phyloP scores from a whole-genome alignment of 2,888 invertebrate genomes.

The Phortica okadai region DNA sequence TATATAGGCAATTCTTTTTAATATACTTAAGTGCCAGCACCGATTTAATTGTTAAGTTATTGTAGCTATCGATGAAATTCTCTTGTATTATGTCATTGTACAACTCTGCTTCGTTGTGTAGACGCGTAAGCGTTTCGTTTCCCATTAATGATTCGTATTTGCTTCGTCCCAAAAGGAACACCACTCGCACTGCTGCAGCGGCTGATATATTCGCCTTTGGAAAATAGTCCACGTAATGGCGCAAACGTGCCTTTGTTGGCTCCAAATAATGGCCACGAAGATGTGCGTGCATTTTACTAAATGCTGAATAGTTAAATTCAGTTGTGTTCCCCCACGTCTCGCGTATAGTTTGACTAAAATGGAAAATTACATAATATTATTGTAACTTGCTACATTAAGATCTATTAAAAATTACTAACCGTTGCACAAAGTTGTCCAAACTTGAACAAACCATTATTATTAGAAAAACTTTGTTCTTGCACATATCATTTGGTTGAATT shows the following conservation, averaged over 20 bases:
- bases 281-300: constrained; percentile 70
- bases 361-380: background rate
- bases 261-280: constrained; percentile 69
- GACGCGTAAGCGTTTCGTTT: constrained; percentile 80
- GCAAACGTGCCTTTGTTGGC: constrained; percentile 58
- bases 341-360: constrained; percentile 72
- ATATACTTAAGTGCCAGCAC: constrained; percentile 91
- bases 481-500: constrained; percentile 80
- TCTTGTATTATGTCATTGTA: constrained; percentile 90
- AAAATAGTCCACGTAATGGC: constrained; percentile 66
- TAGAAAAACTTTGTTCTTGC: constrained; percentile 79
- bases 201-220: constrained; percentile 43
- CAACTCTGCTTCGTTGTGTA: constrained; percentile 82
- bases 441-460: constrained; percentile 87
- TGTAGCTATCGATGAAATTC: constrained; percentile 88
- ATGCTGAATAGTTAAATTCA: constrained; percentile 74
- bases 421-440: constrained; percentile 81
- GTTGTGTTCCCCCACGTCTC: constrained; percentile 76
- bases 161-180: constrained; percentile 73
- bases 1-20: constrained; percentile 80
- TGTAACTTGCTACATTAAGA: background rate
- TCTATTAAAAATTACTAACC: constrained; percentile 71
- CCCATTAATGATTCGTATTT: constrained; percentile 59
- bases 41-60: constrained; percentile 90
- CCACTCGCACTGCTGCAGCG: constrained; percentile 60